Evolutionary conservation across 2,888 invertebrate species (phyloP).

Genomic region (Matsumyia berberina): DNA sequence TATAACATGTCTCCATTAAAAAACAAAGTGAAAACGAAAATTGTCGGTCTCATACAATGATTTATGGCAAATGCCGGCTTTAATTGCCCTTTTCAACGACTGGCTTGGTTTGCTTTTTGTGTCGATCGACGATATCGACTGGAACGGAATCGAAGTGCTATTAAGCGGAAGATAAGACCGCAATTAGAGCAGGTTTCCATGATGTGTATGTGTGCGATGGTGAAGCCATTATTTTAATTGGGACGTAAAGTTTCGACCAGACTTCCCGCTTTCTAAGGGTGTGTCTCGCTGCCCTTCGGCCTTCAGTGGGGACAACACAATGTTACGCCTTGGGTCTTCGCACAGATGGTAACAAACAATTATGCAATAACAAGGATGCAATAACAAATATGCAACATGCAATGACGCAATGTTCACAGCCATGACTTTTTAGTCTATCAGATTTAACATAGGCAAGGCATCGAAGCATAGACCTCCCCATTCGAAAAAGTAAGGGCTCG

Average conservation of each 20-base stretch:
- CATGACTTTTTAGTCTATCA: no score
- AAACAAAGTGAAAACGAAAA: slow-evolving; percentile 10
- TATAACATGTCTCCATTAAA: slow-evolving; percentile 37
- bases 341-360: no score
- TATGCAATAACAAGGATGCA: no score
- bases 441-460: no score
- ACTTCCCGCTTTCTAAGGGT: no score
- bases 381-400: no score
- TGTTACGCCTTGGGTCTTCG: no score
- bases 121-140: slow-evolving; percentile 38
- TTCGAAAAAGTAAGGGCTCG: no score
- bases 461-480: no score
- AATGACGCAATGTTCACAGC: no score
- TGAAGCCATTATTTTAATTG: slow-evolving; percentile 32
- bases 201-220: slow-evolving; percentile 1
- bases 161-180: slow-evolving; percentile 48
- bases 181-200: slow-evolving; percentile 30
- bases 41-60: slow-evolving; percentile 57
- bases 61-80: slow-evolving; percentile 48
- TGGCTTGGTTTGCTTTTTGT: slow-evolving; percentile 11
- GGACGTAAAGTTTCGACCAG: slow-evolving; percentile 23
- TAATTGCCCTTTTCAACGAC: slow-evolving; percentile 44
- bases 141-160: slow-evolving; percentile 61
- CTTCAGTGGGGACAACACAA: no score
- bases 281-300: no score